A percentile compares a stretch with the other conserved stretches of the same genome.
These are phyloP conservation scores for Hyposoter didymator DNA, from an alignment of 2,888 invertebrate species.

Conservation along the genomic window DNA sequence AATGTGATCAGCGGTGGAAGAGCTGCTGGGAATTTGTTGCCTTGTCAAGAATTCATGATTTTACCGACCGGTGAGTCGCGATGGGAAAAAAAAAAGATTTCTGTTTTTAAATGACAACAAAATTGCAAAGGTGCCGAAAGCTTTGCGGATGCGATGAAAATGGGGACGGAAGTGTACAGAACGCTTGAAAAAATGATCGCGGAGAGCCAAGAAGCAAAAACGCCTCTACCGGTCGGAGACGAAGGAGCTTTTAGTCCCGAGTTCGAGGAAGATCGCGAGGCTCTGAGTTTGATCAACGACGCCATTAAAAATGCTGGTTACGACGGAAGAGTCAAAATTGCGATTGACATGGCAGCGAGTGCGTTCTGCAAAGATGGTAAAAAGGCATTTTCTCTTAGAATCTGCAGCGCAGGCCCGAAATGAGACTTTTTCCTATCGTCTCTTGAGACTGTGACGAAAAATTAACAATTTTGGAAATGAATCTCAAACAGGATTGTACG, in stretches of 20 bases:
- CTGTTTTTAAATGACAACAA: neutral
- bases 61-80: slow-evolving; percentile 75
- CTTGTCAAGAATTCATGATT: slow-evolving; percentile 79
- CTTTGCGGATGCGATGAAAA: slow-evolving; percentile 80
- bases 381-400: neutral
- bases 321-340: slow-evolving; percentile 78
- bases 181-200: slow-evolving; percentile 76
- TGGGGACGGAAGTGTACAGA: slow-evolving; percentile 78
- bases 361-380: slow-evolving; percentile 79
- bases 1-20: slow-evolving; percentile 80
- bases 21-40: slow-evolving; percentile 74
- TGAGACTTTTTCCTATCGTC: neutral
- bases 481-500: slow-evolving; percentile 75
- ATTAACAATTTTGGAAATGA: neutral
- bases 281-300: slow-evolving; percentile 74
- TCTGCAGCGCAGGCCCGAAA: neutral
- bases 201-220: slow-evolving; percentile 73
- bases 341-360: slow-evolving; percentile 78
- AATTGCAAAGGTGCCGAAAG: slow-evolving; percentile 76
- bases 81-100: neutral
- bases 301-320: slow-evolving; percentile 78
- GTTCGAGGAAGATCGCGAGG: slow-evolving; percentile 77
- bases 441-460: neutral
- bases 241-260: slow-evolving; percentile 78
- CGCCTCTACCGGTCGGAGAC: slow-evolving; percentile 75